Evolutionary conservation across 2,888 invertebrate species (phyloP), one percentile per base, ranked within the genome.

Genomic region (Hymenopus coronatus): DNA sequence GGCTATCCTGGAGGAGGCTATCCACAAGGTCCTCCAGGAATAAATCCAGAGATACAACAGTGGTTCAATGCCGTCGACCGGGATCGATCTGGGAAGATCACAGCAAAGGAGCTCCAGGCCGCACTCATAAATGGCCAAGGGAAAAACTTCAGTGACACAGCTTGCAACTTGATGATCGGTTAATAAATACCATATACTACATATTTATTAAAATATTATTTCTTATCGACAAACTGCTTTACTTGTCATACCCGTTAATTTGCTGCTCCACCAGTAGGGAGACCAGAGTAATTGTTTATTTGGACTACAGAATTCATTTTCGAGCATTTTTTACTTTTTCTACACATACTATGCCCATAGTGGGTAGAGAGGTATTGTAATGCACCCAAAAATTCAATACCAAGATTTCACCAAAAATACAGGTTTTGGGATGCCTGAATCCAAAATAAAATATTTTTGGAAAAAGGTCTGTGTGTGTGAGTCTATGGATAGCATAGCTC

Each of bases 91-190:
- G 98, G 98, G 3, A 95, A 96, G 92, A 98, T 98, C 88, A 95
- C 96, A 88, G 95, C 97, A 14, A 90, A 92, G 15, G 98, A 98
- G 93, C 94, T 98, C 28, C 96, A 97, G 93, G 94, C 96, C 12
- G 98, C 98, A 0, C 93, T 98, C 83, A 96, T 97, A 28, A 98
- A 98, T 93, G 97, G 97, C 28, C 97, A 98, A 93, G 98, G 98
- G 25, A 95, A 97, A 91, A 95, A 96, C 90, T 97, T 97, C 93
- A 97, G 97, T 6, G 96, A 97, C 91, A 95, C 95, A 90, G 97
- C 98, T 14, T 98, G 98, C 92, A 95, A 96, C 91, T 94, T 98
- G 46, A 98, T 98, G 98, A 97, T 98, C 91, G 96, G 96, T 96
- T 93, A 92, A 93, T 91, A 1, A 30, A 30, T 30, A 30, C 4